A percentile compares a stretch with the other conserved stretches of the same genome.
Evolutionary conservation across 1,140 invertebrate genomes (phyloP).

Genomic region (Apis florea): DNA sequence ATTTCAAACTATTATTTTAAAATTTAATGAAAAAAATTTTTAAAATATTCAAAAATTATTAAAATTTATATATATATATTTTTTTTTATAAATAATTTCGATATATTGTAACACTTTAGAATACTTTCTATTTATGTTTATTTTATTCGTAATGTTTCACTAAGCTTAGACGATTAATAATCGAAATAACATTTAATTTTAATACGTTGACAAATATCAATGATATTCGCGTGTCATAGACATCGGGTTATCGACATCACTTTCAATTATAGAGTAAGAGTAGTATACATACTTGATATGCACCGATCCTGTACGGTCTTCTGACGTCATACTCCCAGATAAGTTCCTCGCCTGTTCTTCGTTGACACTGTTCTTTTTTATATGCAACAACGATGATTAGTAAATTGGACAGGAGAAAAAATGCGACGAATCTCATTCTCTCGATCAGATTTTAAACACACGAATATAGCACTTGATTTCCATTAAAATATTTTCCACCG

Average conservation of each 20-base stretch:
- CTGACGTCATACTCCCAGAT: constrained; percentile 70
- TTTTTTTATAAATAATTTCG: too few species aligned
- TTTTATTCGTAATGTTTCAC: too few species aligned
- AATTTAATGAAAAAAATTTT: too few species aligned
- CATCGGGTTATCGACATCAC: background rate
- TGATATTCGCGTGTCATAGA: background rate
- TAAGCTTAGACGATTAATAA: too few species aligned
- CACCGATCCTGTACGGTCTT: constrained; percentile 50
- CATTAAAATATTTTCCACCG: background rate
- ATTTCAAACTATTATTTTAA: too few species aligned
- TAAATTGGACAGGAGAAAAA: constrained; percentile 20
- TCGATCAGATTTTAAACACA: background rate
- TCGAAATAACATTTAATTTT: background rate
- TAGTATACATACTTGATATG: constrained; percentile 58
- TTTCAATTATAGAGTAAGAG: background rate
- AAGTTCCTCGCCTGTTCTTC: constrained; percentile 57
- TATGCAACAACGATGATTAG: constrained; percentile 16
- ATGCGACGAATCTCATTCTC: constrained; percentile 8
- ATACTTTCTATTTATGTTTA: too few species aligned
- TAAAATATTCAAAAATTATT: too few species aligned
- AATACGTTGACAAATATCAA: background rate
- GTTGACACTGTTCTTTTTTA: constrained; percentile 50
- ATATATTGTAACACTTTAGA: too few species aligned
- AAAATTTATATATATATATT: too few species aligned
- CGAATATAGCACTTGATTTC: background rate